Evolutionary conservation across 2,113 vertebrate species (phyloP), one percentile per base, ranked within the genome.

Genomic region (Panthera tigris): DNA sequence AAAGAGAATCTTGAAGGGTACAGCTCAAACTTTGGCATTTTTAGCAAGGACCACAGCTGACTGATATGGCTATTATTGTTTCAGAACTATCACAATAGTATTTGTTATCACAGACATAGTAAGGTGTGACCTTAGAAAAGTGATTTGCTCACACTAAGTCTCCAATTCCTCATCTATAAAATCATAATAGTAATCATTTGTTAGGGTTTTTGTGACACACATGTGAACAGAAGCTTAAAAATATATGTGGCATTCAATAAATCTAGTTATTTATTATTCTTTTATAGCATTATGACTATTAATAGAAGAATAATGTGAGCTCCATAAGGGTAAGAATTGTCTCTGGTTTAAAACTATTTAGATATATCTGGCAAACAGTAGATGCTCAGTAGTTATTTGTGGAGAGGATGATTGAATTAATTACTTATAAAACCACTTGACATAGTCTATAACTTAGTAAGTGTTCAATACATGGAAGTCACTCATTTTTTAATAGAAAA

Each of bases 281-380:
- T 45, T 7, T 19, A 52, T 52, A 4, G 1, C 74, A 31, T 45
- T 84, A 11, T 65, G 4, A 52, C 18, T 95, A 86, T 29, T 90
- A 41, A 45, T 65, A 71, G n/a, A 66, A 73, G 14, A 83, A n/a
- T 15, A 73, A n/a, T 66, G 39, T 48, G 52, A 84, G 68, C 11
- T 89, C 18, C 19, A 39, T 33, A 82, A 90, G 12, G 4, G 6
- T 31, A 52, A 6, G 6, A 29, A 3, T 41, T 74, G 10, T 88
- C 55, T 93, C n/a, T 84, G 39, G 25, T 89, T 94, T 80, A 79
- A 93, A 63, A 61, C 18, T 89, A 39, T 61, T 81, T 92, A 84
- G 21, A 78, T 39, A 23, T 85, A 89, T 52, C 31, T 86, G 31
- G 5, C 13, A 81, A 29, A 80, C 1, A 57, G 8, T 52, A 89